Evolutionary conservation across 2,888 invertebrate species (phyloP), one percentile per base, ranked within the genome.

Genomic region (Steromphala cineraria): DNA sequence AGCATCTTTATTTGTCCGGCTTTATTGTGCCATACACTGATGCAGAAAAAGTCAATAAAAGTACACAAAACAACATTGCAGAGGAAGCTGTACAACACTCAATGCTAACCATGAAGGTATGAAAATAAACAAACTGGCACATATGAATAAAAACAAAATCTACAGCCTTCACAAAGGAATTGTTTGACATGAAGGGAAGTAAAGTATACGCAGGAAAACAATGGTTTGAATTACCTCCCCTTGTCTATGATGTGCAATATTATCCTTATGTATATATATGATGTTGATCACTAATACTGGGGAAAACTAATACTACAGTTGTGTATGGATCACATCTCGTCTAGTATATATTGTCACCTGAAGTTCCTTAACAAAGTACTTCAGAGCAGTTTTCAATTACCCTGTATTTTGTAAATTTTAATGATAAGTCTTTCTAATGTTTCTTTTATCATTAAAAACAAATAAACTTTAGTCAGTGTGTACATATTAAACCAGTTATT

Each of bases 61-160:
- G 71, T 71, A 71, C 71, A 71, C 71, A 71, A 71, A 71, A 71
- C 71, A 71, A 71, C 71, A 71, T 24, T 62, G 62, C 62, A 62
- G 36, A 71, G 19, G 24, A 71, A 71, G 71, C 71, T 71, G 71
- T 71, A 71, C 71, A 71, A 31, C 71, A 71, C 71, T 31, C 71
- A 71, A n/a, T 62, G 40, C 71, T 71, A 71, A 36, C 71, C 71
- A 71, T 36, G 71, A 36, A 71, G 71, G 71, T 71, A 71, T 71
- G 71, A 71, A 71, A 71, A 71, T 71, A 71, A 71, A 71, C 71
- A 71, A 71, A 71, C 71, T 71, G 71, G 71, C 71, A 71, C 71
- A 71, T 62, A 62, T 71, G 71, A 71, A 71, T 71, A 71, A 71
- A 46, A 71, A 71, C 71, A 71, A 71, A 71, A 71, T 71, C 71